Evolutionary conservation across 2,888 invertebrate genomes (phyloP), one percentile per base, ranked within the genome.

Genomic region (Sicus ferrugineus): DNA sequence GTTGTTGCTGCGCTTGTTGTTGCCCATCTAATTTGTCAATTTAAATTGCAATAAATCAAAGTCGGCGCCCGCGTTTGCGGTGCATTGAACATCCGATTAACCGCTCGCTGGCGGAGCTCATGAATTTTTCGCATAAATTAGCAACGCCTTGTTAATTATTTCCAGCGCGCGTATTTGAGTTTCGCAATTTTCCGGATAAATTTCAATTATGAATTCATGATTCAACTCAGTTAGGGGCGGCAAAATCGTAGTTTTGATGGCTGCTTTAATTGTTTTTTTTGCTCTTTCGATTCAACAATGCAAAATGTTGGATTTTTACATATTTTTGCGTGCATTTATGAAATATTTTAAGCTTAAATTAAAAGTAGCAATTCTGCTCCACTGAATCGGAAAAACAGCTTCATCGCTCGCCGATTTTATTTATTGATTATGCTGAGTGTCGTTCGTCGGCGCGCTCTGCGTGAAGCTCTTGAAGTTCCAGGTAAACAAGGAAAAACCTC

Each of bases 41-140:
- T 66, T 66, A 66, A 66, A 54, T 66, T 66, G 54, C 38, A 34
- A 66, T 66, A 66, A 66, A 66, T 66, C 54, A 54, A 54, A 66
- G 16, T 4, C n/a, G 54, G 38, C 54, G 26, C 54, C 42, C 56
- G 7, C 9, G 23, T 42, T 42, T 28, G 62, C 26, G 64, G 50
- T 21, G 21, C 28, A 50, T 54, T 26, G 28, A 66, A 28, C 23
- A 38, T n/a, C 9, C 65, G 38, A 66, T 56, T 66, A 66, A 66
- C 54, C 38, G 42, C 38, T 66, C 21, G 23, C n/a, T 26, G 38
- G 11, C 38, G 38, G 26, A 42, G 26, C 42, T 42, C 62, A 62
- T 62, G 52, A 52, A 64, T 52, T 31, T 50, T 52, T 31, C 31
- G 50, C 64, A 64, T 64, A 64, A 64, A 64, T 64, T 64, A 26